These are phyloP conservation scores for Ichneumon xanthorius DNA, from an alignment of 2,888 invertebrate species.

Conservation along the genomic window DNA sequence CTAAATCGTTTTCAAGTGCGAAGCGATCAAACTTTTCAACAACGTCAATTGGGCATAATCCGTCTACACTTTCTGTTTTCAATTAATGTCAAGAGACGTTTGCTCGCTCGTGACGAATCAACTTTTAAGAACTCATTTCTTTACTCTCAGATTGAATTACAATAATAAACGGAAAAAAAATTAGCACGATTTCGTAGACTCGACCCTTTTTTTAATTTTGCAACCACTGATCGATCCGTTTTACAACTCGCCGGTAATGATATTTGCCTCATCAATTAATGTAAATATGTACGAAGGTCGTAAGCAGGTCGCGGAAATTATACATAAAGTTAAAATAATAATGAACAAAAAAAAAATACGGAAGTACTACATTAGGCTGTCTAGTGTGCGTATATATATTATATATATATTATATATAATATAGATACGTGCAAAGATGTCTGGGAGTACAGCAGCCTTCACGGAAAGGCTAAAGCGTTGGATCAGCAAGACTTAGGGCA, in stretches of 20 bases:
- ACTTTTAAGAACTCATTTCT: too few species aligned
- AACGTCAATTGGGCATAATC: too few species aligned
- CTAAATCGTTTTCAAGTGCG: too few species aligned
- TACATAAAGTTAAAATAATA: conserved; percentile 47
- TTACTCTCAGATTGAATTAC: conserved; percentile 22
- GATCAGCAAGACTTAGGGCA: conserved; percentile 85
- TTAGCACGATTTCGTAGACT: conserved; percentile 15
- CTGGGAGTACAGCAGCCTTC: conserved; percentile 82
- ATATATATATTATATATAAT: conserved; percentile 74
- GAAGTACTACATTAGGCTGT: conserved; percentile 66
- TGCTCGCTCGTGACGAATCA: not conserved
- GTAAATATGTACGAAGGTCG: conserved; percentile 61
- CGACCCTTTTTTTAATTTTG: conserved; percentile 38
- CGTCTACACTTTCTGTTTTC: too few species aligned
- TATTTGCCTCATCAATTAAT: conserved; percentile 36
- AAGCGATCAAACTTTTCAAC: too few species aligned
- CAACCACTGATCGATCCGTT: conserved; percentile 23
- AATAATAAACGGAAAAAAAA: conserved; percentile 21
- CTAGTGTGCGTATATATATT: conserved; percentile 67
- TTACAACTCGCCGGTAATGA: conserved; percentile 36
- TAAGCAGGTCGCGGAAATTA: conserved; percentile 56
- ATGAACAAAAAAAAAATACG: conserved; percentile 39
- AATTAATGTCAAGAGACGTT: too few species aligned
- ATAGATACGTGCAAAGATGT: conserved; percentile 79
- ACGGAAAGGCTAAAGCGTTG: conserved; percentile 82